Evolutionary conservation across 1,140 invertebrate genomes (phyloP).

Genomic region (Nephila pilipes): DNA sequence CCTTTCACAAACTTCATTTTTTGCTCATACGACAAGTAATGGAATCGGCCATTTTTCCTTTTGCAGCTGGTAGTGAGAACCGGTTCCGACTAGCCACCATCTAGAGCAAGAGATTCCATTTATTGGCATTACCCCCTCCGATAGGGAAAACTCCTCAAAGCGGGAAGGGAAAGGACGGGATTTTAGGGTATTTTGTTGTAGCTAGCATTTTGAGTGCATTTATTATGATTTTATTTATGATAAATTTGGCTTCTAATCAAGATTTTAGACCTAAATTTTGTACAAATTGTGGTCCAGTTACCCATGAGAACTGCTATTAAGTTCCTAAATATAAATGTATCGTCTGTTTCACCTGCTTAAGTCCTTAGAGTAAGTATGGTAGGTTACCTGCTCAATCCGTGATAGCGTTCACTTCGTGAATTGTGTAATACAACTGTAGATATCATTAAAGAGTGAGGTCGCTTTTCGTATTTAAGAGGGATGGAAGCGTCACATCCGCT

Average conservation of each 20-base stretch:
- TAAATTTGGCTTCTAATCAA: constrained; percentile 62
- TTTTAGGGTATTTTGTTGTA: constrained; percentile 75
- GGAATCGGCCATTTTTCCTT: constrained; percentile 70
- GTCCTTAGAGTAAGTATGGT: constrained; percentile 75
- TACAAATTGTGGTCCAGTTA: constrained; percentile 47
- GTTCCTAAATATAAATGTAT: constrained; percentile 67
- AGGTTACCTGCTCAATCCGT: constrained; percentile 22
- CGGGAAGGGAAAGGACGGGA: constrained; percentile 60
- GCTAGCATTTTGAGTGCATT: constrained; percentile 74
- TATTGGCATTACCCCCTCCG: constrained; percentile 32
- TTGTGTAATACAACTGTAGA: neutral
- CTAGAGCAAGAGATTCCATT: constrained; percentile 55
- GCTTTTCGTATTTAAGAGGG: constrained; percentile 6
- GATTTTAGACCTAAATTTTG: constrained; percentile 64
- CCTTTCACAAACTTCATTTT: constrained; percentile 41
- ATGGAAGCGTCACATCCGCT: constrained; percentile 51
- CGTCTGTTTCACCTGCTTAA: constrained; percentile 73
- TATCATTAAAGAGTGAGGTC: constrained; percentile 11
- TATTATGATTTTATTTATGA: constrained; percentile 75
- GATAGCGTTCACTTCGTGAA: neutral
- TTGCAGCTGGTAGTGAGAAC: constrained; percentile 73
- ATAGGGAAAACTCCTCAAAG: constrained; percentile 60
- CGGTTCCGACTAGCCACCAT: constrained; percentile 70
- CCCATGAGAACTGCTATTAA: constrained; percentile 28
- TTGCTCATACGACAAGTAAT: constrained; percentile 40